A percentile compares a stretch with the other conserved stretches of the same genome.
phyloP scores from a whole-genome alignment of 2,888 invertebrate species.

The Andricus quercusramuli region DNA sequence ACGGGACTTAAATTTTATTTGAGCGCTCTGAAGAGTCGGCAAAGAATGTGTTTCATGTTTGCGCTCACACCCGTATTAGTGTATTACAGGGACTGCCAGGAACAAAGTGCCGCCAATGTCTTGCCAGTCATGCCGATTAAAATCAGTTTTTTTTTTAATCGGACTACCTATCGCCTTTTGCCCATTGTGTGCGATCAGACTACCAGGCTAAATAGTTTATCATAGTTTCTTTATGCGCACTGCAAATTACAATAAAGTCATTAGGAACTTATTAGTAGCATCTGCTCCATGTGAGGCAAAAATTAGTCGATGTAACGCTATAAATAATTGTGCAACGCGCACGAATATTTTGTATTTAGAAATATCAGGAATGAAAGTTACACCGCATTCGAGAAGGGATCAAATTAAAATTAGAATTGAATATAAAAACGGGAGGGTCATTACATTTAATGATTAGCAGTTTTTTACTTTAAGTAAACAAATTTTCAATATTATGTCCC shows the following conservation, averaged over 20 bases:
- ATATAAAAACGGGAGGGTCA: no score
- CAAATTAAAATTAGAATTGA: no score
- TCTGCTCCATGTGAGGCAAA: slow-evolving; percentile 11
- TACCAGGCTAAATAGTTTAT: slow-evolving; percentile 38
- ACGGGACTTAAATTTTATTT: slow-evolving; percentile 16
- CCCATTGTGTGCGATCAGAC: slow-evolving; percentile 35
- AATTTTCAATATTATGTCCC: no score
- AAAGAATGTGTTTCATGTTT: slow-evolving; percentile 35
- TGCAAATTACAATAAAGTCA: slow-evolving; percentile 36
- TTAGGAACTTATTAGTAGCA: slow-evolving; percentile 35
- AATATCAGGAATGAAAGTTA: not conserved
- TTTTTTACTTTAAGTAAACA: not conserved
- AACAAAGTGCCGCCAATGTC: slow-evolving; percentile 28
- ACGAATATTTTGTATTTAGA: not conserved
- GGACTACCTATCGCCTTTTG: slow-evolving; percentile 39
- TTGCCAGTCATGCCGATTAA: slow-evolving; percentile 41
- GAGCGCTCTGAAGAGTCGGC: slow-evolving; percentile 3
- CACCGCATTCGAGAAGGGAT: no score
- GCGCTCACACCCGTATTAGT: slow-evolving; percentile 38
- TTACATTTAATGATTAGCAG: no score
- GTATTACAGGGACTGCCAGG: slow-evolving; percentile 6
- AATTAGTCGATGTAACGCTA: slow-evolving; percentile 7
- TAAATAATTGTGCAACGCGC: not conserved
- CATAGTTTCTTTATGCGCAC: slow-evolving; percentile 40
- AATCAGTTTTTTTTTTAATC: slow-evolving; percentile 38